A percentile compares a stretch with the other conserved stretches of the same genome.
phyloP scores from a whole-genome alignment of 2,113 vertebrate species.

The Corapipo altera region DNA sequence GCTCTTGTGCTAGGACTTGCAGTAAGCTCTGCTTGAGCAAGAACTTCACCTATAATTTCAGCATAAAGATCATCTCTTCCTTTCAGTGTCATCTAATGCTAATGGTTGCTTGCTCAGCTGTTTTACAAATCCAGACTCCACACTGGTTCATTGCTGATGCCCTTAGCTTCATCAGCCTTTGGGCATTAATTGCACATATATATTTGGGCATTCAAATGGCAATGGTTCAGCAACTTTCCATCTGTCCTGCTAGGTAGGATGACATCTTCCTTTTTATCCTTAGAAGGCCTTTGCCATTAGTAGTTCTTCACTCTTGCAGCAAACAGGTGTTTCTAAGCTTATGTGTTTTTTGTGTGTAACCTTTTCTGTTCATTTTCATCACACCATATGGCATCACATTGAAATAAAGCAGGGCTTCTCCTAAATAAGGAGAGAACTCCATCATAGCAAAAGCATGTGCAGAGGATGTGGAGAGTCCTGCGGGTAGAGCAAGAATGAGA shows the following conservation, averaged over 20 bases:
- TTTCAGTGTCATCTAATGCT: background rate
- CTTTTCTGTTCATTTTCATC: constrained; percentile 54
- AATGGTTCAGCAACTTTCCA: background rate
- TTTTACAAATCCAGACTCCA: background rate
- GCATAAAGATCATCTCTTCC: background rate
- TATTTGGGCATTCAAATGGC: background rate
- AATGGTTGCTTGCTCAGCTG: background rate
- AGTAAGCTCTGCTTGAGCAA: background rate
- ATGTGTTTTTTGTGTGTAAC: constrained; percentile 10
- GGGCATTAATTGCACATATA: background rate
- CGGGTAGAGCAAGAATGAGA: background rate
- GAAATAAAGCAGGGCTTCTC: constrained; percentile 44
- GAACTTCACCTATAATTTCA: background rate
- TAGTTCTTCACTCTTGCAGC: background rate
- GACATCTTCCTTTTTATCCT: constrained; percentile 30
- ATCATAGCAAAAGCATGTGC: background rate
- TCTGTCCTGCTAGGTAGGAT: background rate
- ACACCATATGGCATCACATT: constrained; percentile 40
- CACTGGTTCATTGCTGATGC: background rate
- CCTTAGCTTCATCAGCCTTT: background rate
- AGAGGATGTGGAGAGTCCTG: background rate
- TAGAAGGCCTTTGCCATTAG: constrained; percentile 23
- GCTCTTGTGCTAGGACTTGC: background rate
- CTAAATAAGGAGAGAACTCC: background rate
- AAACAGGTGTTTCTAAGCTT: constrained; percentile 54